Evolutionary conservation across 2,888 invertebrate species (phyloP).

Genomic region (Andrena marginata): DNA sequence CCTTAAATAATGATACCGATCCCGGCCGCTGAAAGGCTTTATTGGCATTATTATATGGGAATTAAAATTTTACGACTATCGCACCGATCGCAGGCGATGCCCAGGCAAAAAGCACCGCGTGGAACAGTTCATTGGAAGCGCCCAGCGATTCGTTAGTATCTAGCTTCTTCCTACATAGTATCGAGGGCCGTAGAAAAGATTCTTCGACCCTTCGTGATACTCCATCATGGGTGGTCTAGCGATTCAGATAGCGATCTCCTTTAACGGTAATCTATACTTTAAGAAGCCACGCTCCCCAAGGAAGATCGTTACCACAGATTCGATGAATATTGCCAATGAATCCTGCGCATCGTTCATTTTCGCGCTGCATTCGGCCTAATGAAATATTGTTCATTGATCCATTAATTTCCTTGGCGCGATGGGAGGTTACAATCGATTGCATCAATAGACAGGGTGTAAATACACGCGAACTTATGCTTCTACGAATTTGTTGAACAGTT

Average conservation of each 20-base stretch:
- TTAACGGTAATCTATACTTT: constrained; percentile 66
- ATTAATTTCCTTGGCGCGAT: not conserved
- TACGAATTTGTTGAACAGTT: not conserved
- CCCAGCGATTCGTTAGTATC: constrained; percentile 55
- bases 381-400: not conserved
- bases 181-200: constrained; percentile 44
- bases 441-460: not conserved
- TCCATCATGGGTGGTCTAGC: constrained; percentile 68
- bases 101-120: constrained; percentile 12
- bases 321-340: constrained; percentile 40
- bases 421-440: not conserved
- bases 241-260: constrained; percentile 68
- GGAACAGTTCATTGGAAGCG: constrained; percentile 32
- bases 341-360: constrained; percentile 18
- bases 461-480: not conserved
- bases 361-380: constrained; percentile 1
- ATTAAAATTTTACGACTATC: constrained; percentile 39
- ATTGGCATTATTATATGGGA: constrained; percentile 31
- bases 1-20: constrained; percentile 2
- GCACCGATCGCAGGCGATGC: constrained; percentile 31
- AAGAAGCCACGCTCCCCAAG: constrained; percentile 50
- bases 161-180: constrained; percentile 45
- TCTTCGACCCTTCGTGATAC: constrained; percentile 60
- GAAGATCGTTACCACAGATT: constrained; percentile 55
- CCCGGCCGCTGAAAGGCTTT: not conserved